phyloP scores from a whole-genome alignment of 2,113 vertebrate species.

The Eulemur macaco region DNA sequence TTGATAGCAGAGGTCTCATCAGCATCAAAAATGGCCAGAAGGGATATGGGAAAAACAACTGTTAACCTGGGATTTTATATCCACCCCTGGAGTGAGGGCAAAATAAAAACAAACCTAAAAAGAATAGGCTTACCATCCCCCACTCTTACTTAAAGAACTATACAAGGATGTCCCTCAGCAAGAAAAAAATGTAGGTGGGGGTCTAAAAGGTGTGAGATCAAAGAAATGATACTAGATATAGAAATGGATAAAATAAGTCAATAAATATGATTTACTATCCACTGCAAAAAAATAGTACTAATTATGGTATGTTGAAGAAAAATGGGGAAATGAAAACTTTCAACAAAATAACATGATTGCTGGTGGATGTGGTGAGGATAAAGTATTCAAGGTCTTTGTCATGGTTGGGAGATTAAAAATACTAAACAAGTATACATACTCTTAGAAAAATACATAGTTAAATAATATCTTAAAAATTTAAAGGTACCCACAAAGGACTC shows the following conservation, averaged over 20 bases:
- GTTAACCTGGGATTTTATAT: not conserved
- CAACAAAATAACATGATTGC: not conserved
- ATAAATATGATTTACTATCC: not conserved
- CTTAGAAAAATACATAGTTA: not conserved
- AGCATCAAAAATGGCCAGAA: not conserved
- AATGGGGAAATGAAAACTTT: constrained; percentile 7
- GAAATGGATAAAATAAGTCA: constrained; percentile 1
- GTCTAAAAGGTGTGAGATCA: not conserved
- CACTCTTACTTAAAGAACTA: not conserved
- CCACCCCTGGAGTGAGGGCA: not conserved
- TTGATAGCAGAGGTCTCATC: not conserved
- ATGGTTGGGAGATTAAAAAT: not conserved
- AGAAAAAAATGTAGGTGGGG: not conserved
- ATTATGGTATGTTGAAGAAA: not conserved
- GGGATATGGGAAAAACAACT: not conserved
- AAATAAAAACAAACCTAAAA: not conserved
- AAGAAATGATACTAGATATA: constrained; percentile 2
- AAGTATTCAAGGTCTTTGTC: not conserved
- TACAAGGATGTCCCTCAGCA: not conserved
- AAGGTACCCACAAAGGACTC: constrained; percentile 2
- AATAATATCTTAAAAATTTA: not conserved
- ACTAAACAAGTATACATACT: not conserved
- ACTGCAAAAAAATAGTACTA: not conserved
- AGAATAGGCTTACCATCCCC: not conserved
- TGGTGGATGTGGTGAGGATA: not conserved